These are phyloP conservation scores for Somateria mollissima DNA, from an alignment of 2,797 vertebrate genomes.

Conservation along the genomic window DNA sequence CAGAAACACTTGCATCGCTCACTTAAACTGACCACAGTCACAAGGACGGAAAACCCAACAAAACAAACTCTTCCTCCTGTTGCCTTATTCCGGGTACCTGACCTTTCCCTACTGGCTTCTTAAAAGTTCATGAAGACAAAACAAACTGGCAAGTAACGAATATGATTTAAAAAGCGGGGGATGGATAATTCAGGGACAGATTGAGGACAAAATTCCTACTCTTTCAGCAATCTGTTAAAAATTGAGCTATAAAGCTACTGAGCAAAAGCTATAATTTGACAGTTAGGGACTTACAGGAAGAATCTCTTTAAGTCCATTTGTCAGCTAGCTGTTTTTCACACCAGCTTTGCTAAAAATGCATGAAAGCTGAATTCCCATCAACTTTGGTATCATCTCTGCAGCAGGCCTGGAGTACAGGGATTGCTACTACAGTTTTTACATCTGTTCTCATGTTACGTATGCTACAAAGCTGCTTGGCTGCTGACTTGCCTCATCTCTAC, in stretches of 20 bases:
- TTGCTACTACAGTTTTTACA: slow-evolving; percentile 32
- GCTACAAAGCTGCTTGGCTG: slow-evolving; percentile 58
- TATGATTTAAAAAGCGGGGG: background rate
- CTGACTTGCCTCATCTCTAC: slow-evolving; percentile 38
- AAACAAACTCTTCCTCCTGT: background rate
- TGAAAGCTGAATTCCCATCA: background rate
- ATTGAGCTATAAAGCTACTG: background rate
- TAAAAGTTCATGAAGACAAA: background rate
- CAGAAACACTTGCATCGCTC: background rate
- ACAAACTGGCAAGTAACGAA: background rate
- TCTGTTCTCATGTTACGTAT: slow-evolving; percentile 17
- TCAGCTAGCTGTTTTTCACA: background rate
- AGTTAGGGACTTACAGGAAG: background rate
- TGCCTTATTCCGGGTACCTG: background rate
- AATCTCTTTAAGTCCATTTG: background rate
- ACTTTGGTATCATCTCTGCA: background rate
- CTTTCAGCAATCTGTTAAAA: background rate
- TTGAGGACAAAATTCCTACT: background rate
- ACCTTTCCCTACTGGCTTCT: background rate
- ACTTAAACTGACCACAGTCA: background rate
- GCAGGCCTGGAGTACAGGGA: background rate
- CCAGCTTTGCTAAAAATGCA: background rate
- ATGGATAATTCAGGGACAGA: background rate
- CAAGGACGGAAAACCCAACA: background rate
- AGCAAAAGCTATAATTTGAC: background rate